phyloP scores from a whole-genome alignment of 2,888 invertebrate genomes.

The Panorpa germanica region DNA sequence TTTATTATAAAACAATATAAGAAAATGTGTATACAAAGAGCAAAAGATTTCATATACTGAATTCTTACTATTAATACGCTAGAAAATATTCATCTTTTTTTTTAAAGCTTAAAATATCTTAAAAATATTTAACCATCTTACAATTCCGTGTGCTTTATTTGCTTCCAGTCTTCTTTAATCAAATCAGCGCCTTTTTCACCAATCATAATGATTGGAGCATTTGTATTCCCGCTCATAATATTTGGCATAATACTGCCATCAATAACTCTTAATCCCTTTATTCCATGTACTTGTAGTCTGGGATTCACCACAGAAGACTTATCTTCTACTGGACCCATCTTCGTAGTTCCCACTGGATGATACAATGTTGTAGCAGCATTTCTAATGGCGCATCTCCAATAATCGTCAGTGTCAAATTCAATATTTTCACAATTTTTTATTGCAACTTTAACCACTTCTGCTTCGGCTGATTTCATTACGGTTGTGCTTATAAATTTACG shows the following conservation, averaged over 20 bases:
- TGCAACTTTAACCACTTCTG: conserved; percentile 19
- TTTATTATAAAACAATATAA: no score
- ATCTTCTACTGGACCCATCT: conserved; percentile 37
- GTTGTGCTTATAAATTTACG: conserved; percentile 23
- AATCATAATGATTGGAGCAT: conserved; percentile 31
- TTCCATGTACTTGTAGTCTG: conserved; percentile 29
- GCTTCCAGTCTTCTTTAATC: conserved; percentile 20
- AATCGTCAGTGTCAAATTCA: conserved; percentile 22
- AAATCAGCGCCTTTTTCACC: conserved; percentile 29
- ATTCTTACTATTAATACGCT: no score
- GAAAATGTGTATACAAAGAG: no score
- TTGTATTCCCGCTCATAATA: conserved; percentile 34
- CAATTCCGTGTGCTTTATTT: conserved; percentile 17
- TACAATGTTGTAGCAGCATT: conserved; percentile 34
- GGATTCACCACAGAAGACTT: conserved; percentile 29
- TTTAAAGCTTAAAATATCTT: no score
- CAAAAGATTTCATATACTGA: no score
- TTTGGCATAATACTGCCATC: conserved; percentile 32
- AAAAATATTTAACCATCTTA: conserved; percentile 12
- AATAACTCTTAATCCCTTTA: conserved; percentile 29
- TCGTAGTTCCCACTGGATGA: conserved; percentile 49
- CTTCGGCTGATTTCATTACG: conserved; percentile 21
- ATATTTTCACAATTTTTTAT: conserved; percentile 21
- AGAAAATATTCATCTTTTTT: no score
- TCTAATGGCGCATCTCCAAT: conserved; percentile 35